phyloP scores from a whole-genome alignment of 1,140 invertebrate species.

The Leptopilina clavipes region DNA sequence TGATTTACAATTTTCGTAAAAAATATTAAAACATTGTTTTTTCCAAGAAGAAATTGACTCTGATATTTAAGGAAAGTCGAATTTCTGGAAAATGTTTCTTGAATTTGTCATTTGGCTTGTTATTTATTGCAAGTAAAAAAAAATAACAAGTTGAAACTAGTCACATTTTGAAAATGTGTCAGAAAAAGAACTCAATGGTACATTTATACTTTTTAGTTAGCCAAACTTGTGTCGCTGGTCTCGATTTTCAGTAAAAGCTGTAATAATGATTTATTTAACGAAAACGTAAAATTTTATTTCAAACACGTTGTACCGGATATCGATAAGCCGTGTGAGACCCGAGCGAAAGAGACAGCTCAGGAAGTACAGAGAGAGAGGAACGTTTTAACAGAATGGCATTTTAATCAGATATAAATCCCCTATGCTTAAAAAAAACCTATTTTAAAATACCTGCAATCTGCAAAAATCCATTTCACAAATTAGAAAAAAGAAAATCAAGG shows the following conservation, averaged over 20 bases:
- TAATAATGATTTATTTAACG: conserved; percentile 53
- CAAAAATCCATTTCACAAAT: no score
- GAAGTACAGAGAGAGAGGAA: background rate
- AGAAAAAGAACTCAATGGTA: no score
- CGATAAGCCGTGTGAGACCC: conserved; percentile 38
- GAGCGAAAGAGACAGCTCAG: background rate
- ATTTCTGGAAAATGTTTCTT: no score
- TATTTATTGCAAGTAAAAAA: no score
- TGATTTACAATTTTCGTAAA: no score
- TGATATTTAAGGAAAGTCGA: no score
- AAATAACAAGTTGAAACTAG: no score
- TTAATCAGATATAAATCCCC: background rate
- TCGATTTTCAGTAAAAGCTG: conserved; percentile 35
- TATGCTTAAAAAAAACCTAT: background rate
- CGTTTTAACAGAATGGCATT: background rate
- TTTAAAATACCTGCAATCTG: background rate
- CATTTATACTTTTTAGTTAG: background rate
- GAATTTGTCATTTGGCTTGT: no score
- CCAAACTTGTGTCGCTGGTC: background rate
- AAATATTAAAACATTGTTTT: no score
- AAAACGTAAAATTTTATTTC: conserved; percentile 48
- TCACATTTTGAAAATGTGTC: no score
- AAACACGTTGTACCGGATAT: conserved; percentile 54
- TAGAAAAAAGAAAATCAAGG: no score
- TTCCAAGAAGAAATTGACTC: no score